These are phyloP conservation scores for Timandra comae DNA, from an alignment of 2,888 invertebrate genomes.

Conservation along the genomic window DNA sequence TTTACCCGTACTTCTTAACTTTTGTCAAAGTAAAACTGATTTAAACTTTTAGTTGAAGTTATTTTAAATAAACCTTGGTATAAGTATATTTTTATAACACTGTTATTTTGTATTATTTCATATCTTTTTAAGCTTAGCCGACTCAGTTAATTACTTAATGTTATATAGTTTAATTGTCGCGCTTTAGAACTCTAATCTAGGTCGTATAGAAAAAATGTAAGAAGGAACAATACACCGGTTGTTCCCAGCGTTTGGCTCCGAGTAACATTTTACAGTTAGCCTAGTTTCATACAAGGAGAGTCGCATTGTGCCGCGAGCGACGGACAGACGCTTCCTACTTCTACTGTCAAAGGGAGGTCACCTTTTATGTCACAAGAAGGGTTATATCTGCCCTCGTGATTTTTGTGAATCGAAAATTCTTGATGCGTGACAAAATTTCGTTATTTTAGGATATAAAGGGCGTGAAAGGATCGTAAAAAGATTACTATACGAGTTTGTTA, in stretches of 20 bases:
- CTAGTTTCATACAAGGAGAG: conserved; percentile 42
- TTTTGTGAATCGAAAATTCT: conserved; percentile 6
- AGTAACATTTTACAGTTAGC: conserved; percentile 38
- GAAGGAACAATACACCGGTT: conserved; percentile 14
- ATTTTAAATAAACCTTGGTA: too few species aligned
- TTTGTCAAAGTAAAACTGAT: too few species aligned
- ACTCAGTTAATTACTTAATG: too few species aligned
- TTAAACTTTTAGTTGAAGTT: too few species aligned
- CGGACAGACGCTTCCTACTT: conserved; percentile 16
- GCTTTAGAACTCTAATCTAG: too few species aligned
- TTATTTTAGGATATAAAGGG: too few species aligned
- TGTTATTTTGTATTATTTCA: too few species aligned
- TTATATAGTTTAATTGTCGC: too few species aligned
- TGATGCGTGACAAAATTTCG: not conserved
- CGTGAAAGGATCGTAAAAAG: conserved; percentile 5
- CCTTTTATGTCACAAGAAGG: conserved; percentile 37
- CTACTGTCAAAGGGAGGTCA: conserved; percentile 41
- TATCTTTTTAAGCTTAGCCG: too few species aligned
- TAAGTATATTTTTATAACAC: too few species aligned
- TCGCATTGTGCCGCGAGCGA: conserved; percentile 24
- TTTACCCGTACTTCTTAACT: too few species aligned
- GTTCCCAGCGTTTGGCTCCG: conserved; percentile 20
- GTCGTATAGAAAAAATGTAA: not conserved
- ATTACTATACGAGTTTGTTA: too few species aligned
- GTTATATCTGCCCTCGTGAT: conserved; percentile 19